These are phyloP conservation scores for Dasypogon diadema DNA, from an alignment of 2,888 invertebrate species.

Conservation along the genomic window DNA sequence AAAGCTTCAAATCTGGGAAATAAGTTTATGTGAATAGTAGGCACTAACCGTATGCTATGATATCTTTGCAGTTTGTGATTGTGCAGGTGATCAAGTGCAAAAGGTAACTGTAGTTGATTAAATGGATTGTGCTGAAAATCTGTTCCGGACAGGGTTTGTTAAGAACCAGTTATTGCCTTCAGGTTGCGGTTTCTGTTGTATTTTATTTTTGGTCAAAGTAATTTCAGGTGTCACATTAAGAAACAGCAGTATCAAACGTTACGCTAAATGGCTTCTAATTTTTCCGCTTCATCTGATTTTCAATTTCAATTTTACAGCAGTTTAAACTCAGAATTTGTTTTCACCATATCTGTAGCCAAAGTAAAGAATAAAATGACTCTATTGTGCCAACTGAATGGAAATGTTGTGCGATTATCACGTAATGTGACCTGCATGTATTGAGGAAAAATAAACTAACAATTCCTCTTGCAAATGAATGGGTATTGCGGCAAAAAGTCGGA, in stretches of 20 bases:
- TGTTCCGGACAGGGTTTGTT: slow-evolving; percentile 15
- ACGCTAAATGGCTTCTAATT: background rate
- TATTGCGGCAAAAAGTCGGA: too few relatives aligned
- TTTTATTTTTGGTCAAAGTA: background rate
- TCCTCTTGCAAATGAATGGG: too few relatives aligned
- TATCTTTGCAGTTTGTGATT: background rate
- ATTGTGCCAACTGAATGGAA: background rate
- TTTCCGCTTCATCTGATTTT: background rate
- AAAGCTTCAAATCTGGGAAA: background rate
- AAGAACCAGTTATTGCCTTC: slow-evolving; percentile 38
- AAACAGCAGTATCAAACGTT: background rate
- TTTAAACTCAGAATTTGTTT: background rate
- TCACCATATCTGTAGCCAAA: background rate
- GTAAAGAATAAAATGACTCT: background rate
- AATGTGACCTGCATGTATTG: background rate
- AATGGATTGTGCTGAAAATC: slow-evolving; percentile 36
- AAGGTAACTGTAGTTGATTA: background rate
- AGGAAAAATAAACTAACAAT: background rate
- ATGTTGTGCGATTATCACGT: background rate
- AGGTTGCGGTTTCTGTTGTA: slow-evolving; percentile 20
- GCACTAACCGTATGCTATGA: background rate
- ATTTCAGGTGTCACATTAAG: slow-evolving; percentile 31
- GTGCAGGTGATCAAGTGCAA: background rate
- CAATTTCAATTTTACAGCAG: background rate
- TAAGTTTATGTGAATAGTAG: background rate